These are phyloP conservation scores for Hydrochoerus hydrochaeris DNA, from an alignment of 2,113 vertebrate species.

Conservation along the genomic window DNA sequence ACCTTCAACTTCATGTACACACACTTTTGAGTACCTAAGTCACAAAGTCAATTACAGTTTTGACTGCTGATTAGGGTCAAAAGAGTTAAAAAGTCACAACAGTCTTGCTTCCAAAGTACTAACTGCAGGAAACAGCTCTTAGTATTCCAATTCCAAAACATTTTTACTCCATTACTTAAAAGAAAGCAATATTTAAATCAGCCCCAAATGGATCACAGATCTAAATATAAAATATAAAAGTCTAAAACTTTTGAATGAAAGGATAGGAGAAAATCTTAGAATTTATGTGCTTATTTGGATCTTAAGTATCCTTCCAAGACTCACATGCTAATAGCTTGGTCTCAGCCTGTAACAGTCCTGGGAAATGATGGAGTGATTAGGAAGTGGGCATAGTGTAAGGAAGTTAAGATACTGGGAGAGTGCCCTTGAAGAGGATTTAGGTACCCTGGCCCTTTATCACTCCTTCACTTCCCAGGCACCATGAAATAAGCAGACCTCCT, in stretches of 20 bases:
- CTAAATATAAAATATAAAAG: neutral
- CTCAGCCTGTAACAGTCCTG: neutral
- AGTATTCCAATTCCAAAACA: neutral
- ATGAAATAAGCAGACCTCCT: neutral
- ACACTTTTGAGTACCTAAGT: neutral
- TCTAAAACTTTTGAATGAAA: neutral
- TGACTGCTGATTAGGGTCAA: neutral
- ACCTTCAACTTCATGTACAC: neutral
- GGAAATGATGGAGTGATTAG: neutral
- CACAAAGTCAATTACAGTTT: neutral
- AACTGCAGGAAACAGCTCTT: neutral
- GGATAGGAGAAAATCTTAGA: neutral
- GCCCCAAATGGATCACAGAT: neutral
- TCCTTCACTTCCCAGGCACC: neutral
- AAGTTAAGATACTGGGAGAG: neutral
- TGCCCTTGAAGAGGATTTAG: neutral
- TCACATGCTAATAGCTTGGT: neutral
- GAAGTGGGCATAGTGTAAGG: neutral
- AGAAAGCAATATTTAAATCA: conserved; percentile 3
- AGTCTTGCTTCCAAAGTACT: conserved; percentile 24
- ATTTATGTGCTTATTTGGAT: neutral
- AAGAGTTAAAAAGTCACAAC: neutral
- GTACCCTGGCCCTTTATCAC: neutral
- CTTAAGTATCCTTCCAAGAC: neutral
- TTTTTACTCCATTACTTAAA: conserved; percentile 11